Percentiles rank a stretch among this genome's conserved stretches.
These are phyloP conservation scores for Craseonycteris thonglongyai DNA, from an alignment of 2,113 vertebrate species.

Conservation along the genomic window DNA sequence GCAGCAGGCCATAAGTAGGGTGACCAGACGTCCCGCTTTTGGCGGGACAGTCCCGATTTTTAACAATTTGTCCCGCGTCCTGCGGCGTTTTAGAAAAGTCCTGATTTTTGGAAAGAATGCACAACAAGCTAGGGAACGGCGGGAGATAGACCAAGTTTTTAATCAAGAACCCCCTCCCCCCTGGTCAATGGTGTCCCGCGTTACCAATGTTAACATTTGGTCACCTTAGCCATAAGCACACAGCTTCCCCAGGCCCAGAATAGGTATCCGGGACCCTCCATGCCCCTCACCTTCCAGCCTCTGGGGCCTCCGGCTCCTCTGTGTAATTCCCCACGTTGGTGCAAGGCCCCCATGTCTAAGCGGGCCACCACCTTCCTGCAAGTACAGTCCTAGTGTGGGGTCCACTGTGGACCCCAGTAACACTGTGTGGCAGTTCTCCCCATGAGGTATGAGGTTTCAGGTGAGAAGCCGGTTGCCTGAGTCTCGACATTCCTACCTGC, in stretches of 20 bases:
- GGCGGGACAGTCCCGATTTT: too few species aligned
- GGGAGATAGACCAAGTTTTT: too few species aligned
- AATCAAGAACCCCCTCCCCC: too few species aligned
- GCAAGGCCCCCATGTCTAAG: neutral
- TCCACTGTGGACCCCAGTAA: rapidly evolving
- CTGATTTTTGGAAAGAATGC: too few species aligned
- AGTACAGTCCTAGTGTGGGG: rapidly evolving
- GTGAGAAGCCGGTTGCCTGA: neutral
- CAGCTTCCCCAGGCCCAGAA: neutral
- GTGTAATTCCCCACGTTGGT: neutral
- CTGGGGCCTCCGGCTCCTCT: neutral
- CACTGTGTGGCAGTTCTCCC: neutral
- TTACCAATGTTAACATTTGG: too few species aligned
- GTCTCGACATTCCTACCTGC: neutral
- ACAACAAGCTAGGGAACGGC: too few species aligned
- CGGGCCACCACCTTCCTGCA: rapidly evolving
- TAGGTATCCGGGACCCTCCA: rapidly evolving
- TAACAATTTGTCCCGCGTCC: too few species aligned
- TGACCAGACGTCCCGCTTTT: too few species aligned
- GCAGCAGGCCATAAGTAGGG: neutral
- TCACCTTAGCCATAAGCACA: neutral
- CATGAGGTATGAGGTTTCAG: neutral
- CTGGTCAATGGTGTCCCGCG: too few species aligned
- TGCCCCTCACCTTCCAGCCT: neutral
- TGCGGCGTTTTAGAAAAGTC: too few species aligned